phyloP scores from a whole-genome alignment of 2,113 vertebrate genomes.

The Halichoerus grypus region DNA sequence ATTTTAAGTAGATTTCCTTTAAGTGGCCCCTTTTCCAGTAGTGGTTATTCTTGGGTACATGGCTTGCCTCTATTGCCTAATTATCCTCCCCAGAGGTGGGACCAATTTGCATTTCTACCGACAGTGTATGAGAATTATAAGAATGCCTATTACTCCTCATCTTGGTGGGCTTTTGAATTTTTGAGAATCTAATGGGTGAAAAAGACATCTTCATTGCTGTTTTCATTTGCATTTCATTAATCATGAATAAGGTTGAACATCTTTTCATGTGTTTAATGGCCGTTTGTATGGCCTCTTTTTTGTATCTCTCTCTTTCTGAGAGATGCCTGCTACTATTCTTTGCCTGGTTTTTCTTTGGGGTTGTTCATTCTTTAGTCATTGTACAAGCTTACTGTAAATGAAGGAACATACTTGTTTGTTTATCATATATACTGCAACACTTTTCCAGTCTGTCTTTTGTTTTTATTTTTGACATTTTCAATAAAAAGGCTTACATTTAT shows the following conservation, averaged over 20 bases:
- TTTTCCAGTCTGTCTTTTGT: constrained; percentile 21
- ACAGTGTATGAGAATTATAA: not conserved
- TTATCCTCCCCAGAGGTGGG: constrained; percentile 42
- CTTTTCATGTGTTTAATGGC: constrained; percentile 58
- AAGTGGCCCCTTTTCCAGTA: not conserved
- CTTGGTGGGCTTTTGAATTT: constrained; percentile 67
- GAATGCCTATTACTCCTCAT: constrained; percentile 44
- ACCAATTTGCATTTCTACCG: constrained; percentile 58
- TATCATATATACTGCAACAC: not conserved
- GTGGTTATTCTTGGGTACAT: constrained; percentile 24
- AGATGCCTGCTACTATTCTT: constrained; percentile 15
- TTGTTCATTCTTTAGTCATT: constrained; percentile 58
- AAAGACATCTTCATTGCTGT: constrained; percentile 38
- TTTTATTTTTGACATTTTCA: constrained; percentile 49
- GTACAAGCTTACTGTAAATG: constrained; percentile 38
- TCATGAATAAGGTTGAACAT: constrained; percentile 58
- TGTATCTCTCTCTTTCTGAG: constrained; percentile 53
- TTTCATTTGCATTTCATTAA: constrained; percentile 77
- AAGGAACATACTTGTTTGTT: not conserved
- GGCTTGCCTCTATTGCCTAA: constrained; percentile 16
- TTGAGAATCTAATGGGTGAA: constrained; percentile 45
- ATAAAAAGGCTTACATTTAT: not conserved
- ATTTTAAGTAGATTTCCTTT: constrained; percentile 25
- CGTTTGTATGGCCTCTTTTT: constrained; percentile 14
- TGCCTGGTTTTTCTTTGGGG: constrained; percentile 30